Conservation (phyloP, 2,113 vertebrate genomes). For the Eleginops maclovinus region DNA sequence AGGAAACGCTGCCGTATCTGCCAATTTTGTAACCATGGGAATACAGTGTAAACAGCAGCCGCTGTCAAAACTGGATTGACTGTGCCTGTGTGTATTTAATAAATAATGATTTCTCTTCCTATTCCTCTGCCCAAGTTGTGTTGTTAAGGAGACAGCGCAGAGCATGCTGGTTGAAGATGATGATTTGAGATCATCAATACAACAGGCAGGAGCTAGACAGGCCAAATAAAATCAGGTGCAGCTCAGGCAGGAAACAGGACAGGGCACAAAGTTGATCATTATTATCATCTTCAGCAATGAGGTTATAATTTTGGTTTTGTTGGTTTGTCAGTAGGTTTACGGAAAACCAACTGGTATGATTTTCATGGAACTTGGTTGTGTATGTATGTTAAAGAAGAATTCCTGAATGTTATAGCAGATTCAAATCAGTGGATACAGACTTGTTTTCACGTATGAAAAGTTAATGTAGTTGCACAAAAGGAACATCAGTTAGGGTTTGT, state of each 20-base stretch:
- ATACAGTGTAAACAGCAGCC: conserved; percentile 73
- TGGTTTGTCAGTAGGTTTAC: too few relatives aligned
- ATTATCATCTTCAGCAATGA: neutral
- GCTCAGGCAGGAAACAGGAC: conserved; percentile 28
- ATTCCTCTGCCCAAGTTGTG: conserved; percentile 24
- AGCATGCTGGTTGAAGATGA: conserved; percentile 40
- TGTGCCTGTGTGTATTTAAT: conserved; percentile 47
- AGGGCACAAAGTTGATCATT: neutral
- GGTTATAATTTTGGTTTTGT: too few relatives aligned
- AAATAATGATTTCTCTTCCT: conserved; percentile 60
- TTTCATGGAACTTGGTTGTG: too few relatives aligned
- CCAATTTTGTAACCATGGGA: conserved; percentile 61
- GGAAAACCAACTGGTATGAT: too few relatives aligned
- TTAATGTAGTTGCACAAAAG: neutral
- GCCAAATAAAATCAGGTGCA: conserved; percentile 44
- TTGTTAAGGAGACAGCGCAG: conserved; percentile 33
- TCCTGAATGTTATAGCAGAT: too few relatives aligned
- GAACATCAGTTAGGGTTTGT: conserved; percentile 26
- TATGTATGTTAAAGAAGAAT: too few relatives aligned
- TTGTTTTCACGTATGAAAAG: too few relatives aligned
- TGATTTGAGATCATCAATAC: conserved; percentile 19
- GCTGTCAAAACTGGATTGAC: conserved; percentile 50
- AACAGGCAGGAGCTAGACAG: conserved; percentile 29
- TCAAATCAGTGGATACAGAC: too few relatives aligned
- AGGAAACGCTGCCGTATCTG: conserved; percentile 43